A percentile compares a stretch with the other conserved stretches of the same genome.
Evolutionary conservation across 2,888 invertebrate species (phyloP).

Genomic region (Scrobipalpa costella): DNA sequence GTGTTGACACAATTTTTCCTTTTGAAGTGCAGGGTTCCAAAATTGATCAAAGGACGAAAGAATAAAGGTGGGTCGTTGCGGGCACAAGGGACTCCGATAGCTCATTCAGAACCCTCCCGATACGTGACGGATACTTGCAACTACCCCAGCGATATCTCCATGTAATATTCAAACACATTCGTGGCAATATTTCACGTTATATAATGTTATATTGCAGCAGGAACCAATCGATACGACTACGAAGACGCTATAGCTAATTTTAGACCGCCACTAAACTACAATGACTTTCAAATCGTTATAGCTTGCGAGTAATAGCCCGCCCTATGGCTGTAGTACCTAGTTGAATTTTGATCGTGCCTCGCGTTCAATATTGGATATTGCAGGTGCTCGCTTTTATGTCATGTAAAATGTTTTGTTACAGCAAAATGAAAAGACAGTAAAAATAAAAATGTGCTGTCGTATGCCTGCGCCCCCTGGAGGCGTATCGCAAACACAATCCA

Average conservation of each 20-base stretch:
- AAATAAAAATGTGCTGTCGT: conserved; percentile 14
- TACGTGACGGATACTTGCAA: conserved; percentile 27
- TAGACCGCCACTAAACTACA: conserved; percentile 2
- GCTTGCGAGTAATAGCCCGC: conserved; percentile 7
- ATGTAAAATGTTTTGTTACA: conserved; percentile 20
- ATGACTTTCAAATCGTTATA: conserved; percentile 1
- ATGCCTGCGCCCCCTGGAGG: conserved; percentile 18
- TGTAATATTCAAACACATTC: conserved; percentile 27
- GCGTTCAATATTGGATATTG: conserved; percentile 18
- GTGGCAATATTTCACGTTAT: conserved; percentile 23
- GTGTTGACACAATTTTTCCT: neutral
- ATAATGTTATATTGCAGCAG: conserved; percentile 18
- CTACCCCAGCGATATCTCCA: conserved; percentile 26
- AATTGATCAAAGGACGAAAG: conserved; percentile 25
- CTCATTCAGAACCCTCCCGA: conserved; percentile 28
- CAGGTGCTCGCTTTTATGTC: conserved; percentile 18
- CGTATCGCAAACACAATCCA: conserved; percentile 19
- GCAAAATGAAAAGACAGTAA: conserved; percentile 19
- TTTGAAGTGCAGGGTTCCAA: conserved; percentile 6
- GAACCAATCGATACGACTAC: conserved; percentile 2
- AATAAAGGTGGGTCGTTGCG: conserved; percentile 25
- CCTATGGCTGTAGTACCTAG: conserved; percentile 12
- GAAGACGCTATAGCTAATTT: conserved; percentile 21
- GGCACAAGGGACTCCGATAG: conserved; percentile 26
- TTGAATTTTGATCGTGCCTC: conserved; percentile 17